Percentiles rank a stretch among this genome's conserved stretches.
phyloP scores from a whole-genome alignment of 1,140 invertebrate species.

The Acyrthosiphon pisum region DNA sequence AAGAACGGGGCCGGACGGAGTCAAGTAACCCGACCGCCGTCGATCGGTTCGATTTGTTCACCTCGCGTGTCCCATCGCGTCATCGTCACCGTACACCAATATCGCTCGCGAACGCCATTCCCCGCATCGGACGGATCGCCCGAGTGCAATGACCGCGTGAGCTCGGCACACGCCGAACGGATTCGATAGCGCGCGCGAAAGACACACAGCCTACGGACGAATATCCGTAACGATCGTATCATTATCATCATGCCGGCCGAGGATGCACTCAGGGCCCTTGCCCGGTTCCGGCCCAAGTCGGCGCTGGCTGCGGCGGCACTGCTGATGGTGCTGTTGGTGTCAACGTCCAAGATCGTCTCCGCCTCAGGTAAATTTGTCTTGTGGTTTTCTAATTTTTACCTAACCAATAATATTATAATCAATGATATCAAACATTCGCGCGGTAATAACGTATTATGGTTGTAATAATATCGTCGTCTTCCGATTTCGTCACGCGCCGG shows the following conservation, averaged over 20 bases:
- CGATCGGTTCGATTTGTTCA: no score
- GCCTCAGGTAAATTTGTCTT: not conserved
- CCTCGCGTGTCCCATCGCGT: not conserved
- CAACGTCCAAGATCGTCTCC: not conserved
- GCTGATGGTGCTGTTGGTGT: not conserved
- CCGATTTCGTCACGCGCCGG: not conserved
- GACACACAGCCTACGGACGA: not conserved
- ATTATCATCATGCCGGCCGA: not conserved
- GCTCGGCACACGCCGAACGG: not conserved
- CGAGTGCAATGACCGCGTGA: constrained; percentile 42
- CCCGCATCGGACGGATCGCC: not conserved
- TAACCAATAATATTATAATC: no score
- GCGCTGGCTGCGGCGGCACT: not conserved
- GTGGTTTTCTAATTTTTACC: no score
- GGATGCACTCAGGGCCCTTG: not conserved
- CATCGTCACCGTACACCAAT: not conserved
- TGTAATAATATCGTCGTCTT: not conserved
- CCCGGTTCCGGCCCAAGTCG: not conserved
- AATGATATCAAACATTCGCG: no score
- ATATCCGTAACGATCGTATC: not conserved
- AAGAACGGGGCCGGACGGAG: no score
- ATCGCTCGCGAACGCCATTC: not conserved
- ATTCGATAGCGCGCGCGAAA: not conserved
- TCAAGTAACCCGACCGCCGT: no score
- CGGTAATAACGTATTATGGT: no score